A percentile compares a stretch with the other conserved stretches of the same genome.
phyloP scores from a whole-genome alignment of 2,113 vertebrate genomes.

The Terrapene triunguis region DNA sequence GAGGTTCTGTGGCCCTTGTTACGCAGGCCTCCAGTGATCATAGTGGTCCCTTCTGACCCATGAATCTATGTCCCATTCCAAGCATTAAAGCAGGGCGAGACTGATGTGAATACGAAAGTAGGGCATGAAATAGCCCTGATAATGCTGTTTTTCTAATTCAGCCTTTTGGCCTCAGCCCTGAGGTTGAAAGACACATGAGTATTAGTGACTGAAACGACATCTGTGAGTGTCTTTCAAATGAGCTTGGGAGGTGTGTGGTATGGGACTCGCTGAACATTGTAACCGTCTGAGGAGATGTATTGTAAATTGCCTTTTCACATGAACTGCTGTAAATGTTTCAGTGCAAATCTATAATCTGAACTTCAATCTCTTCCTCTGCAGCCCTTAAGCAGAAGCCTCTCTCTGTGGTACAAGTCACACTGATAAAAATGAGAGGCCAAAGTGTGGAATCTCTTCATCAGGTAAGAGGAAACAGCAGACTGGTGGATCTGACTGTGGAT shows the following conservation, averaged over 20 bases:
- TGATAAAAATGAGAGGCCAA: constrained; percentile 64
- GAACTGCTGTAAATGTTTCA: not conserved
- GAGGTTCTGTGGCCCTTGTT: not conserved
- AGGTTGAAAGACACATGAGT: not conserved
- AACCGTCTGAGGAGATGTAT: not conserved
- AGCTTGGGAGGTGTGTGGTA: not conserved
- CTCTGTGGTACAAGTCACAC: constrained; percentile 45
- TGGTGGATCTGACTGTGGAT: not conserved
- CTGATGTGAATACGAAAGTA: not conserved
- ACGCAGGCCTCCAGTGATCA: not conserved
- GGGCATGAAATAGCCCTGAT: not conserved
- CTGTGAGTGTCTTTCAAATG: not conserved
- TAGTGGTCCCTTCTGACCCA: not conserved
- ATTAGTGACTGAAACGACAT: not conserved
- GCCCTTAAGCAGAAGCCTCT: constrained; percentile 56
- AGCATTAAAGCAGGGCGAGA: not conserved
- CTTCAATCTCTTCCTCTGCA: constrained; percentile 47
- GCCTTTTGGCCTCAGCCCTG: not conserved
- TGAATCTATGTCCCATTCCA: not conserved
- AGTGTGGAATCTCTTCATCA: constrained; percentile 77
- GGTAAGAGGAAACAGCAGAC: constrained; percentile 64
- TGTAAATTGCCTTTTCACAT: not conserved
- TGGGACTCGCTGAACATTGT: not conserved
- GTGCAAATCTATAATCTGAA: not conserved
- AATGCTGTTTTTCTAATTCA: not conserved